phyloP scores from a whole-genome alignment of 2,797 vertebrate genomes.

The Alfaro cultratus region DNA sequence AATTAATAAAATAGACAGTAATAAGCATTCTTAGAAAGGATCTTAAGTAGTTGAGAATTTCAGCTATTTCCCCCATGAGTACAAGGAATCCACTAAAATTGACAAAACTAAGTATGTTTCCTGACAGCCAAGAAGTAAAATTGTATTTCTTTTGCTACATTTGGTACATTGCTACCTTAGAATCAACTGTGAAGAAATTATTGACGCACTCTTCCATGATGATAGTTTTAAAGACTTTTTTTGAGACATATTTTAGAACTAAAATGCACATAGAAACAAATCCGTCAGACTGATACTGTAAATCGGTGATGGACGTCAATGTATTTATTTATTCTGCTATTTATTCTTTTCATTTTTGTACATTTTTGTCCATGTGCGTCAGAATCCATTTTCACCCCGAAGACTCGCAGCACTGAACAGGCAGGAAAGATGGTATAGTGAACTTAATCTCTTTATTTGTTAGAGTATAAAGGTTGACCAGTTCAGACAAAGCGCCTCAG shows the following conservation, averaged over 20 bases:
- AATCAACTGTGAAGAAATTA: neutral
- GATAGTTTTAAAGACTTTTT: neutral
- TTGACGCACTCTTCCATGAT: neutral
- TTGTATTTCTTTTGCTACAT: neutral
- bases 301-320: neutral
- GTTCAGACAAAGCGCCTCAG: slow-evolving; percentile 73
- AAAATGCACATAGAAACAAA: neutral
- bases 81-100: neutral
- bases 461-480: slow-evolving; percentile 76
- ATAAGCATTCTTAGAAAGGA: neutral
- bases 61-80: neutral
- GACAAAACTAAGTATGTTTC: neutral
- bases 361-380: neutral
- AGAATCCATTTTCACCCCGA: neutral
- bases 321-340: neutral
- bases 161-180: neutral
- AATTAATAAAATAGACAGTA: neutral
- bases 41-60: neutral
- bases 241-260: neutral
- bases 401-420: slow-evolving; percentile 21
- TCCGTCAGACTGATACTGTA: neutral
- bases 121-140: neutral
- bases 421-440: slow-evolving; percentile 44
- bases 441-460: slow-evolving; percentile 74
- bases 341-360: neutral